Conservation (phyloP, 2,888 invertebrate species). For the Dioctria linearis region DNA sequence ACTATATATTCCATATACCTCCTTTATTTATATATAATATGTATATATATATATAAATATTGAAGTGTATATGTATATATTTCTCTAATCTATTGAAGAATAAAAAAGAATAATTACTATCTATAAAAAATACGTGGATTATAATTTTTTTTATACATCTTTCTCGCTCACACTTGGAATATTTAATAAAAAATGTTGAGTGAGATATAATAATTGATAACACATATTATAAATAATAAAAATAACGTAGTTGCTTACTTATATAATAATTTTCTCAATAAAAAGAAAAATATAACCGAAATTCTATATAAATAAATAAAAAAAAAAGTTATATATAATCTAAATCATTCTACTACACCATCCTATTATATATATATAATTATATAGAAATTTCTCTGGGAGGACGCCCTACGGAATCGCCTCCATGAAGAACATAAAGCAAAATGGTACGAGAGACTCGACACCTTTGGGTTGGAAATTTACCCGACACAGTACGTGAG, state of each 20-base stretch:
- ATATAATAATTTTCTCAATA: background rate
- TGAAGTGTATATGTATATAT: slow-evolving; percentile 32
- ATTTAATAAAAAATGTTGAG: slow-evolving; percentile 25
- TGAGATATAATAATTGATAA: slow-evolving; percentile 7
- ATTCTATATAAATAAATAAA: slow-evolving; percentile 47
- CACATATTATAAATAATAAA: background rate
- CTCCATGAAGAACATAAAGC: slow-evolving; percentile 91
- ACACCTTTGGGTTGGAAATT: slow-evolving; percentile 99
- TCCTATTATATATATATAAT: slow-evolving; percentile 31
- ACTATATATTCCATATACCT: background rate
- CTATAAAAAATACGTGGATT: slow-evolving; percentile 25
- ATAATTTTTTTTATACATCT: slow-evolving; percentile 14
- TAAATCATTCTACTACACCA: slow-evolving; percentile 33
- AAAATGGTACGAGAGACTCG: slow-evolving; percentile 99
- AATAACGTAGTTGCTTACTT: slow-evolving; percentile 7
- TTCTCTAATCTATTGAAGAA: slow-evolving; percentile 9
- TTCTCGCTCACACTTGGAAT: slow-evolving; percentile 37
- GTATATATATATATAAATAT: background rate
- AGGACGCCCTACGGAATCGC: slow-evolving; percentile 69
- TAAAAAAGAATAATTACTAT: slow-evolving; percentile 12
- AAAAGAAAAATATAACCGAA: slow-evolving; percentile 43
- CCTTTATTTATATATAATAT: background rate
- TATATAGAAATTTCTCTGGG: slow-evolving; percentile 59
- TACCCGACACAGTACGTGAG: slow-evolving; percentile 99
- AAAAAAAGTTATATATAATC: slow-evolving; percentile 31